phyloP scores from a whole-genome alignment of 2,113 vertebrate species.

The Axis porcinus region DNA sequence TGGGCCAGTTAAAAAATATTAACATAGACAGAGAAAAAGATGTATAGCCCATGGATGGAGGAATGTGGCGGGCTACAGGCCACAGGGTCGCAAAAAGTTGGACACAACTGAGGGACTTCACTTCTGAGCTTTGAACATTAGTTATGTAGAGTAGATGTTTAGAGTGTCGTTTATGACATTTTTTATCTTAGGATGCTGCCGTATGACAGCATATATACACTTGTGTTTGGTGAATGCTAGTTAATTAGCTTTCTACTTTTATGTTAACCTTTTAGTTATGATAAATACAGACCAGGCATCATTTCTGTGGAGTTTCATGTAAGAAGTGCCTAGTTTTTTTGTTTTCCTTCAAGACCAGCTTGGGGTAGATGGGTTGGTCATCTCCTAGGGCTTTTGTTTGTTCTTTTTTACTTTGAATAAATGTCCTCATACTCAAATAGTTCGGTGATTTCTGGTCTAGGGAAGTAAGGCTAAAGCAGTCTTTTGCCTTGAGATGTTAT shows the following conservation, averaged over 20 bases:
- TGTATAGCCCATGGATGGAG: background rate
- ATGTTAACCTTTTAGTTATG: background rate
- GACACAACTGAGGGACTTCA: background rate
- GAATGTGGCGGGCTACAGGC: background rate
- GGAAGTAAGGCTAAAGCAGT: background rate
- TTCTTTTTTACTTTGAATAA: background rate
- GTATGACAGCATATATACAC: no score
- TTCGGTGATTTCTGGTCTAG: background rate
- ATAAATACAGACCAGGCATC: background rate
- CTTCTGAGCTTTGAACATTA: background rate
- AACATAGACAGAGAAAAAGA: background rate
- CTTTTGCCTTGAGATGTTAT: background rate
- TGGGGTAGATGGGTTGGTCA: background rate
- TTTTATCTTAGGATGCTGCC: background rate
- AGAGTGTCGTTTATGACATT: background rate
- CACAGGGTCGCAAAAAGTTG: background rate
- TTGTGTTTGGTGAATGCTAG: background rate
- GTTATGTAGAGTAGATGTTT: background rate
- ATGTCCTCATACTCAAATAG: background rate
- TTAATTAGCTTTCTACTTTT: background rate
- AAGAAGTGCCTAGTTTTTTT: background rate
- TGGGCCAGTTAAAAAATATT: background rate
- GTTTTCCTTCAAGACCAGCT: background rate
- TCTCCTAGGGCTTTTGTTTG: background rate
- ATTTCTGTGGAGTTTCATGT: background rate